phyloP scores from a whole-genome alignment of 2,113 vertebrate genomes.

The Tor tambroides region DNA sequence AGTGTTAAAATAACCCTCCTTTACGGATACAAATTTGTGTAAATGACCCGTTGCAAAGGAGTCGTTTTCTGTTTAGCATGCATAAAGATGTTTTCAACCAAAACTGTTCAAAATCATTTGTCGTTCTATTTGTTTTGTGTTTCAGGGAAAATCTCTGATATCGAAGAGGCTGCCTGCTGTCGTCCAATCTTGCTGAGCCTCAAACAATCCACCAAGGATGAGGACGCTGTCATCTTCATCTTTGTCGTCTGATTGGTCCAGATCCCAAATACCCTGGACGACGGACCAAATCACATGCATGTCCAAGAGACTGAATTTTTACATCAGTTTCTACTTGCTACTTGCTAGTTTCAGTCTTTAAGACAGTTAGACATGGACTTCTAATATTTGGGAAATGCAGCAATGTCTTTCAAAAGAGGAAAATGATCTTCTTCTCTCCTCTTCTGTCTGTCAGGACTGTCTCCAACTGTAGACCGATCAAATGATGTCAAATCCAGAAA shows the following conservation, averaged over 20 bases:
- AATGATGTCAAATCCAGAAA: constrained; percentile 76
- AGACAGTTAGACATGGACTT: constrained; percentile 76
- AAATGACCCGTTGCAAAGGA: background rate
- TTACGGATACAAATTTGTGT: background rate
- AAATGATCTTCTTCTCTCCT: constrained; percentile 59
- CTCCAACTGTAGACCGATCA: constrained; percentile 78
- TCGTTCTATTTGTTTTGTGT: constrained; percentile 63
- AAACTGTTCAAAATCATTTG: background rate
- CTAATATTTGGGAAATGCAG: constrained; percentile 69
- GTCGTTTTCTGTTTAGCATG: background rate
- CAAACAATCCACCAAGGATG: constrained; percentile 81
- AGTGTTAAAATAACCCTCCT: background rate
- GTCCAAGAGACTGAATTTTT: constrained; percentile 84
- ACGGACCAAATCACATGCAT: constrained; percentile 88
- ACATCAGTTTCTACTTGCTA: constrained; percentile 65
- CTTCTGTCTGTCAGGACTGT: constrained; percentile 57
- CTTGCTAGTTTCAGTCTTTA: constrained; percentile 67
- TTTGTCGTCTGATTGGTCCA: constrained; percentile 78
- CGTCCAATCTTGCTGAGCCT: constrained; percentile 90
- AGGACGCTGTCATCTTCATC: constrained; percentile 80
- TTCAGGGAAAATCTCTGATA: constrained; percentile 85
- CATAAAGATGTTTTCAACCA: background rate
- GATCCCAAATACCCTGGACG: constrained; percentile 78
- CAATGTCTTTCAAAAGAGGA: constrained; percentile 70
- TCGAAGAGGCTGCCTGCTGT: constrained; percentile 88